Percentiles rank a stretch among this genome's conserved stretches.
Evolutionary conservation across 2,888 invertebrate species (phyloP).

Genomic region (Nephrotoma flavescens): DNA sequence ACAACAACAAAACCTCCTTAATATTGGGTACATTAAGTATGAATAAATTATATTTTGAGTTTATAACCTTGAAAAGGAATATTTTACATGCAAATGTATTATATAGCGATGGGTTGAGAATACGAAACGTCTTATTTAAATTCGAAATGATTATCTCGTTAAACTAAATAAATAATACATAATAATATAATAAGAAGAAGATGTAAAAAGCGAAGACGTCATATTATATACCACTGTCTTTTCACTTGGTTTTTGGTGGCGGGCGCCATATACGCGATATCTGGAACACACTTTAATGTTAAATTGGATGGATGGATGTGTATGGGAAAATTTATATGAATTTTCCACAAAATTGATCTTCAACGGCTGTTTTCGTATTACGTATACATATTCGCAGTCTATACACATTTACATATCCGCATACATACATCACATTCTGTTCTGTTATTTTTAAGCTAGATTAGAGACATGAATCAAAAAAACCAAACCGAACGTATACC

Average conservation of each 20-base stretch:
- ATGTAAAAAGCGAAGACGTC: neutral
- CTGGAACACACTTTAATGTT: neutral
- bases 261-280: neutral
- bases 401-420: no score
- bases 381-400: neutral
- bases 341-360: neutral
- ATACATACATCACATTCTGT: neutral
- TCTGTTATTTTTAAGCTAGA: neutral
- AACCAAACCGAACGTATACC: neutral
- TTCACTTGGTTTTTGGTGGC: neutral
- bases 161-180: neutral
- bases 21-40: neutral
- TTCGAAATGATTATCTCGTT: neutral
- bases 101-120: neutral
- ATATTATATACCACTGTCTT: neutral
- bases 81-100: neutral
- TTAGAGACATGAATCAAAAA: neutral
- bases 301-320: neutral
- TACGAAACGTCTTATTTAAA: neutral
- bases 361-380: neutral
- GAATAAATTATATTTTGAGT: neutral
- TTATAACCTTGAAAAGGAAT: neutral
- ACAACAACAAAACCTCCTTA: neutral
- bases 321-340: neutral
- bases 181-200: neutral